A percentile compares a stretch with the other conserved stretches of the same genome.
Conservation (phyloP, 2,888 invertebrate genomes). For the Pseudococcus viburni region DNA sequence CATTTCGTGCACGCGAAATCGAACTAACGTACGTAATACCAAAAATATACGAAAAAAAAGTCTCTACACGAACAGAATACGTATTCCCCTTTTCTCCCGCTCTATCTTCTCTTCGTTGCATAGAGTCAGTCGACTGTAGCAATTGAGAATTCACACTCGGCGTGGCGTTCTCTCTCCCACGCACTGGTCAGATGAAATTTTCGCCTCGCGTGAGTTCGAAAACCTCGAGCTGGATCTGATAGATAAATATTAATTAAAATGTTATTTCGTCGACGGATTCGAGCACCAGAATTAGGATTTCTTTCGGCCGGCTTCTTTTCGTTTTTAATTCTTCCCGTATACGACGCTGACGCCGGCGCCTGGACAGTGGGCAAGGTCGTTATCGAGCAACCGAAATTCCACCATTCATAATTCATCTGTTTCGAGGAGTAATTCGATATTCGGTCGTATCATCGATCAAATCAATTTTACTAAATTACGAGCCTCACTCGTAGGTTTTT, state of each 20-base stretch:
- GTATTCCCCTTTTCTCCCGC: background rate
- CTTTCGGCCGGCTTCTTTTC: background rate
- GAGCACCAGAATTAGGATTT: background rate
- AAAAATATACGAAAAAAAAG: background rate
- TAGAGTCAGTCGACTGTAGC: no score
- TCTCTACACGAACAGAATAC: background rate
- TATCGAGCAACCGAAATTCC: background rate
- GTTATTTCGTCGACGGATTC: background rate
- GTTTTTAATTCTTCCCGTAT: background rate
- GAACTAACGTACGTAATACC: background rate
- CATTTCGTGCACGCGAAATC: background rate
- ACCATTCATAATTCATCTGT: no score
- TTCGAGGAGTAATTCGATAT: background rate
- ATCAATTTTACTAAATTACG: background rate
- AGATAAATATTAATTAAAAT: conserved; percentile 17
- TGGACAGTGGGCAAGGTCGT: background rate
- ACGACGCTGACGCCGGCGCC: background rate
- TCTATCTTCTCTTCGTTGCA: background rate
- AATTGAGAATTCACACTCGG: no score
- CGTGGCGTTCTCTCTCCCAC: background rate
- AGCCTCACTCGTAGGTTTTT: background rate
- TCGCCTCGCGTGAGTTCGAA: conserved; percentile 1
- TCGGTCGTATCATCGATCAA: background rate
- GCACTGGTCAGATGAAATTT: background rate
- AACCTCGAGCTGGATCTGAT: background rate